phyloP scores from a whole-genome alignment of 1,140 invertebrate genomes.

The Drosophila ercepeae region DNA sequence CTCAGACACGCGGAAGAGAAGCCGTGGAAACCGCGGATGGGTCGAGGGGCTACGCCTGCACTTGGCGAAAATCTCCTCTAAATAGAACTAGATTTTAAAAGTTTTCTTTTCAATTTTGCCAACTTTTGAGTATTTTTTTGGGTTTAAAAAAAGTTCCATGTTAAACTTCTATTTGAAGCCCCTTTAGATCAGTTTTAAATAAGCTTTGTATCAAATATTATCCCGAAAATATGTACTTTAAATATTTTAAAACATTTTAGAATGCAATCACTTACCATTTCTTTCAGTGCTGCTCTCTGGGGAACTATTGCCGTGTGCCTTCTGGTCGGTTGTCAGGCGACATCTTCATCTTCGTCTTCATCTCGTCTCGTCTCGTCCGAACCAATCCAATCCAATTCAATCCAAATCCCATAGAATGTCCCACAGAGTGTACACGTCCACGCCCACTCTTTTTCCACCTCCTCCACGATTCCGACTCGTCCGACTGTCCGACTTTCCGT shows the following conservation, averaged over 20 bases:
- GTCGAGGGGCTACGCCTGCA: neutral
- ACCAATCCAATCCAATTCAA: slow-evolving; percentile 11
- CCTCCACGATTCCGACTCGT: slow-evolving; percentile 2
- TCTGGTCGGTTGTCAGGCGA: slow-evolving; percentile 34
- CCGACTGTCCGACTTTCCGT: neutral
- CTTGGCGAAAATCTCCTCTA: neutral
- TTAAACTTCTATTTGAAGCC: too few species aligned
- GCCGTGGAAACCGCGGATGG: slow-evolving; percentile 11
- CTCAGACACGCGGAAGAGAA: slow-evolving; percentile 71
- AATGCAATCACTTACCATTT: neutral
- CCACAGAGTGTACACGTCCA: neutral
- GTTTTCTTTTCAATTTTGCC: too few species aligned
- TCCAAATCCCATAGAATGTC: slow-evolving; percentile 6
- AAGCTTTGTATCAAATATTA: too few species aligned
- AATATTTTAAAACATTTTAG: neutral
- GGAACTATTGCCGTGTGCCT: slow-evolving; percentile 19
- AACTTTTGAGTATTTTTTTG: too few species aligned
- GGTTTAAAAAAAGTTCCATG: too few species aligned
- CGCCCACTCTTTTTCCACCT: slow-evolving; percentile 14
- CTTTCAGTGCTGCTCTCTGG: slow-evolving; percentile 2
- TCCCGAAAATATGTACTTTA: too few species aligned
- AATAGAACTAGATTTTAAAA: neutral
- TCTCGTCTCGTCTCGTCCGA: slow-evolving; percentile 6
- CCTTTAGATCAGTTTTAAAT: too few species aligned
- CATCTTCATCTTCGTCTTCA: slow-evolving; percentile 40